A percentile compares a stretch with the other conserved stretches of the same genome.
phyloP scores from a whole-genome alignment of 2,797 vertebrate genomes.

The Myotis vivesi region DNA sequence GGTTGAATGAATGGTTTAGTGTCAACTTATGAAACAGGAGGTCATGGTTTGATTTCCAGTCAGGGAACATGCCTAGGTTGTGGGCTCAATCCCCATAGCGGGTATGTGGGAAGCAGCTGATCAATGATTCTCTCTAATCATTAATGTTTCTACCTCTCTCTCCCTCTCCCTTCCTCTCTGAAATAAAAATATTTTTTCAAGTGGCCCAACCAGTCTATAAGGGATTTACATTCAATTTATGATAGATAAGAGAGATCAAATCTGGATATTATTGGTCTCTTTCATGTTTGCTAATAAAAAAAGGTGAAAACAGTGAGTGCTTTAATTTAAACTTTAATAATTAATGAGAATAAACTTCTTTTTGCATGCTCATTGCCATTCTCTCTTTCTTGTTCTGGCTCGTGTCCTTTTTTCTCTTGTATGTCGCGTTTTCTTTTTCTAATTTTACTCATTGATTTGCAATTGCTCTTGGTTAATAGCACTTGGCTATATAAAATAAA shows the following conservation, averaged over 20 bases:
- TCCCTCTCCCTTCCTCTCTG: too few relatives aligned
- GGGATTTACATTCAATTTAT: neutral
- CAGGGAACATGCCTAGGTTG: too few relatives aligned
- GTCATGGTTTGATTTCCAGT: too few relatives aligned
- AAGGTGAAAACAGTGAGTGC: neutral
- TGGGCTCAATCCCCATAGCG: too few relatives aligned
- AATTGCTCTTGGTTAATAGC: neutral
- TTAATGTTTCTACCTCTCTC: too few relatives aligned
- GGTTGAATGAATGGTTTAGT: too few relatives aligned
- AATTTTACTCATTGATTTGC: neutral
- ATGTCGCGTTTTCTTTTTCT: neutral
- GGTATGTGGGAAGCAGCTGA: too few relatives aligned
- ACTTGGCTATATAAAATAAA: neutral
- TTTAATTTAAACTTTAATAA: neutral
- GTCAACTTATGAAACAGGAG: too few relatives aligned
- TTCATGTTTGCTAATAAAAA: neutral
- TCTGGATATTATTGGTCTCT: neutral
- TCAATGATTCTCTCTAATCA: too few relatives aligned
- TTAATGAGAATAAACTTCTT: neutral
- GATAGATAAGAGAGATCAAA: neutral
- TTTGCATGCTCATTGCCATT: neutral
- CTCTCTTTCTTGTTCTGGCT: neutral
- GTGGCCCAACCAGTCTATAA: neutral
- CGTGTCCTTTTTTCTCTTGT: neutral
- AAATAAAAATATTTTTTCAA: neutral